Base-by-base conservation (phyloP, 2,797 vertebrate species). In the Gymnopithys bicolor region DNA sequence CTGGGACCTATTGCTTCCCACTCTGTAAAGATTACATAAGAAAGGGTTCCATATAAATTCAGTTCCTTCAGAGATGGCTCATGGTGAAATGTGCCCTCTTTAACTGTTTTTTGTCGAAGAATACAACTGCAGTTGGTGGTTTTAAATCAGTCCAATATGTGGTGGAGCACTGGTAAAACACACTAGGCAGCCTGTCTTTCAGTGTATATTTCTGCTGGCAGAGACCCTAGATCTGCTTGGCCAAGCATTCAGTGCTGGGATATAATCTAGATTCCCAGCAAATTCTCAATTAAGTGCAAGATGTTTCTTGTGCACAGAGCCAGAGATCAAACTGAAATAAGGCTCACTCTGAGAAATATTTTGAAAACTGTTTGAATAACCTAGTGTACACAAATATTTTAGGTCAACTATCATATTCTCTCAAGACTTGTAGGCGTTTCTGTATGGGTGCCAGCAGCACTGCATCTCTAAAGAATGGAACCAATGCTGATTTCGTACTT, bases 331-430 rank as follows among this genome's bases (percentile, higher is more conserved):
- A 80, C 87, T 71, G 84, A 94, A 95, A 73, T 90, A 70, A 88
- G 80, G 77, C 91, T 81, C 43, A 4, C 23, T 90, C 82, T 87
- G 83, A 91, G 94, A 94, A 96, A 91, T 94, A 87, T 93, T 92
- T 94, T 89, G 60, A 94, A 90, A 93, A 91, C 80, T 96, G 89
- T 94, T 96, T 95, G 89, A 95, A 94, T 96, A 95, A 90, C 94
- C 91, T 78, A 93, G 79, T 53, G 70, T 95, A 73, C 91, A 95
- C 89, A 96, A 96, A 96, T 93, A 96, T 95, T 96, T 96, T 79
- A 94, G 94, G 92, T 96, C 95, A 94, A 76, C 89, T 94, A 59
- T 95, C 83, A 73, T 93, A 91, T 74, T 91, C 95, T 95, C 91
- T 82, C 91, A 95, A 94, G 95, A 91, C 67, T 74, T 76, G 95